These are phyloP conservation scores for Chouioia cunea DNA, from an alignment of 2,888 invertebrate genomes.

Conservation along the genomic window DNA sequence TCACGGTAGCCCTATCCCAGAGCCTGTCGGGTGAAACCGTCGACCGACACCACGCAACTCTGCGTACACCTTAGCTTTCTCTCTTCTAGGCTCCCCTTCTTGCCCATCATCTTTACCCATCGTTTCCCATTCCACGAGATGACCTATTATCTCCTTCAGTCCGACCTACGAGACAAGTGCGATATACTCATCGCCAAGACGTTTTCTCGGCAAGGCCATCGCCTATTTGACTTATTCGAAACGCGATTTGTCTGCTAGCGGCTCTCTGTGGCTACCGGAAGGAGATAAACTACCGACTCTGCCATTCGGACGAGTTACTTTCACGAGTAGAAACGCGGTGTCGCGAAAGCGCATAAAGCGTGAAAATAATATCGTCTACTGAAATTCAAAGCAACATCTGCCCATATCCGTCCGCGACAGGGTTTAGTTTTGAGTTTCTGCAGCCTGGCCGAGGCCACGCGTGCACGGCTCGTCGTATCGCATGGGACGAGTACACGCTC, in stretches of 20 bases:
- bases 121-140: not conserved
- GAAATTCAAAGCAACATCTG: not conserved
- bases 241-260: no score
- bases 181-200: no score
- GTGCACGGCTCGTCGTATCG: not conserved
- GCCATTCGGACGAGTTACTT: no score
- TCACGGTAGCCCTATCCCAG: constrained; percentile 38
- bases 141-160: not conserved
- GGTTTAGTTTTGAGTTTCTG: constrained; percentile 39
- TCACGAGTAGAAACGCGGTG: no score
- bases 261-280: no score
- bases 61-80: not conserved
- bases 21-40: constrained; percentile 42
- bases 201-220: no score
- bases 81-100: not conserved
- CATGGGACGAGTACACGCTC: not conserved
- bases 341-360: no score
- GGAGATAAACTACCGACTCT: no score
- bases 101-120: not conserved
- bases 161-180: no score
- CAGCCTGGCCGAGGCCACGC: not conserved
- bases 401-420: not conserved
- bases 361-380: no score
- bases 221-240: no score
- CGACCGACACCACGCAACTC: constrained; percentile 6